Conservation (phyloP, 2,888 invertebrate genomes). For the Oxystoma pomonae region DNA sequence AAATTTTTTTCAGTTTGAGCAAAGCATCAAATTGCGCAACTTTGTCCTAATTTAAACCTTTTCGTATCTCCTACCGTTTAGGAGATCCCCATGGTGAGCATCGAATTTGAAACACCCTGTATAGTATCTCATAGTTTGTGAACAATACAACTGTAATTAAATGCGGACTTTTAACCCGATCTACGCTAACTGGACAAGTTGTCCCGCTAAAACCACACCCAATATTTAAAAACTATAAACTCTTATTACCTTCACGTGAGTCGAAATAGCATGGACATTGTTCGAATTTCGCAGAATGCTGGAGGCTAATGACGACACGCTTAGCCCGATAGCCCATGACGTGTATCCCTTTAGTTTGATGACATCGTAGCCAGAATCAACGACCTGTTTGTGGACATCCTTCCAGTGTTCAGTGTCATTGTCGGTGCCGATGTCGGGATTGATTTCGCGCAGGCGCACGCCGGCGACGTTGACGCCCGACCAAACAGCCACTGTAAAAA, state of each 20-base stretch:
- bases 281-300: slow-evolving; percentile 69
- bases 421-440: slow-evolving; percentile 67
- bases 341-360: slow-evolving; percentile 88
- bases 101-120: too few species aligned
- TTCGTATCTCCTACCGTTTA: too few species aligned
- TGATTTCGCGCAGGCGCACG: slow-evolving; percentile 73
- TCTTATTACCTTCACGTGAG: slow-evolving; percentile 65
- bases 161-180: too few species aligned
- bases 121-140: too few species aligned
- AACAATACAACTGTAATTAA: too few species aligned
- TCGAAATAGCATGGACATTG: slow-evolving; percentile 75
- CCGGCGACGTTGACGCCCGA: slow-evolving; percentile 91
- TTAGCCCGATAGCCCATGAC: slow-evolving; percentile 86
- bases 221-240: too few species aligned
- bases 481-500: slow-evolving; percentile 78
- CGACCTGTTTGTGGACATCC: slow-evolving; percentile 75
- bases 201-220: too few species aligned
- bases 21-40: too few species aligned
- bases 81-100: too few species aligned
- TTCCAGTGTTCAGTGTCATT: slow-evolving; percentile 76
- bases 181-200: too few species aligned
- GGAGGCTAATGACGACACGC: slow-evolving; percentile 66
- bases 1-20: too few species aligned
- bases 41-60: too few species aligned
- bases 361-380: slow-evolving; percentile 82